Evolutionary conservation across 1,140 invertebrate genomes (phyloP), one percentile per base, ranked within the genome.

Genomic region (Ceratitis capitata): DNA sequence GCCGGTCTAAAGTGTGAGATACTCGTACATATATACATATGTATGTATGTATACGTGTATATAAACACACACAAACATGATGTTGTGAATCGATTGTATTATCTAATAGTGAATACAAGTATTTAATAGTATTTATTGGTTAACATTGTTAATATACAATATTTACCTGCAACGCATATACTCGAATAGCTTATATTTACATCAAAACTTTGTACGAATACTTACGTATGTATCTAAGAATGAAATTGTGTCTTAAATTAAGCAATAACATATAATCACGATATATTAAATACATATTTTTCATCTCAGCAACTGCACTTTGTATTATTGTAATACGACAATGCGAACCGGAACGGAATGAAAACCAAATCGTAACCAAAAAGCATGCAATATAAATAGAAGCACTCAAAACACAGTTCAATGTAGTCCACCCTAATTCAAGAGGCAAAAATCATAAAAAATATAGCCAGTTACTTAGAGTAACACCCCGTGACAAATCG

Each of bases 221-320:
- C 10, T 10, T 39, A 56, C 82, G 39, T 23, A 58, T 49, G 53
- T 45, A 32, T 53, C 26, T 64, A 84, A 69, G 32, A 19, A 69
- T n/a, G 12, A 69, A 69, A 69, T 39, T 69, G 61, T 69, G 61
- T 69, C 61, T 69, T 69, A 69, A 69, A 69, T 69, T 69, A 69
- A 69, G 61, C 61, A 69, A 69, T 69, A 69, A 69, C 16, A 61
- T 32, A 26, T 61, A 69, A 32, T 69, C 16, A 35, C n/a, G n/a
- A n/a, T 61, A 61, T 64, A 29, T 16, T 3, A 1, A 64, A 16
- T 64, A 16, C n/a, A 61, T 56, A 23, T 69, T 35, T n/a, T 35
- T 69, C 61, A 39, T 69, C 29, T 69, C 26, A 61, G 58, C 58
- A 12, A 23, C 23, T 61, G 19, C 29, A 61, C 14, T 61, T 61